phyloP scores from a whole-genome alignment of 2,797 vertebrate genomes.

The Poeciliopsis turneri region DNA sequence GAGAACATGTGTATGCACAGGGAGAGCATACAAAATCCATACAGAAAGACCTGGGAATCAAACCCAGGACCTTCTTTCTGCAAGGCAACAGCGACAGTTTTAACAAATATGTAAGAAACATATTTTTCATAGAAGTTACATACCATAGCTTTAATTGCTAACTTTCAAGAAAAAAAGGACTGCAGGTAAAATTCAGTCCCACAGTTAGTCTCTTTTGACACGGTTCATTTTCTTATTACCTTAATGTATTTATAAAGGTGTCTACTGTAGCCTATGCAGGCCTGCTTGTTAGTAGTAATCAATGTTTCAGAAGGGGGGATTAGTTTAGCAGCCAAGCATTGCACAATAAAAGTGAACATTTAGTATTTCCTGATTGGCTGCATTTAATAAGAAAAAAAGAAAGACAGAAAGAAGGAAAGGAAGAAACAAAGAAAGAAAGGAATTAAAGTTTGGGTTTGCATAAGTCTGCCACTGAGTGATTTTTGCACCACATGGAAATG shows the following conservation, averaged over 20 bases:
- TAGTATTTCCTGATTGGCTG: slow-evolving; percentile 8
- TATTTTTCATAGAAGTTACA: too few relatives aligned
- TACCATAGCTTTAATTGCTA: not conserved
- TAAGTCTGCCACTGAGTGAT: not conserved
- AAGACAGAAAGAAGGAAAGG: not conserved
- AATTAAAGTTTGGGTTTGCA: not conserved
- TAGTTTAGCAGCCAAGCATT: slow-evolving; percentile 25
- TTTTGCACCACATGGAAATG: slow-evolving; percentile 39
- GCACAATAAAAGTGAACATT: slow-evolving; percentile 27
- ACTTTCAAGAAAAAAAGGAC: not conserved
- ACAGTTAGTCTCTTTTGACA: slow-evolving; percentile 29
- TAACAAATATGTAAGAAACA: too few relatives aligned
- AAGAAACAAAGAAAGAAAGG: not conserved
- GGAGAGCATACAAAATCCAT: too few relatives aligned
- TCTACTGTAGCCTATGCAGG: slow-evolving; percentile 8
- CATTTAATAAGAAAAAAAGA: slow-evolving; percentile 3
- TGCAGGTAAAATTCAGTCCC: slow-evolving; percentile 36
- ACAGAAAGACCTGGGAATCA: too few relatives aligned
- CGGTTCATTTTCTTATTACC: slow-evolving; percentile 36
- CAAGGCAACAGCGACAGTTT: too few relatives aligned
- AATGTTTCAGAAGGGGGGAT: slow-evolving; percentile 9
- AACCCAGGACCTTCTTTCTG: too few relatives aligned
- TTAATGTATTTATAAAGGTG: not conserved
- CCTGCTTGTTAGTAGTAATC: slow-evolving; percentile 21
- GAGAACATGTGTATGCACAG: too few relatives aligned